Conservation (phyloP, 53 echinoderm and acorn worm genomes). For the Paelopatides confundens region DNA sequence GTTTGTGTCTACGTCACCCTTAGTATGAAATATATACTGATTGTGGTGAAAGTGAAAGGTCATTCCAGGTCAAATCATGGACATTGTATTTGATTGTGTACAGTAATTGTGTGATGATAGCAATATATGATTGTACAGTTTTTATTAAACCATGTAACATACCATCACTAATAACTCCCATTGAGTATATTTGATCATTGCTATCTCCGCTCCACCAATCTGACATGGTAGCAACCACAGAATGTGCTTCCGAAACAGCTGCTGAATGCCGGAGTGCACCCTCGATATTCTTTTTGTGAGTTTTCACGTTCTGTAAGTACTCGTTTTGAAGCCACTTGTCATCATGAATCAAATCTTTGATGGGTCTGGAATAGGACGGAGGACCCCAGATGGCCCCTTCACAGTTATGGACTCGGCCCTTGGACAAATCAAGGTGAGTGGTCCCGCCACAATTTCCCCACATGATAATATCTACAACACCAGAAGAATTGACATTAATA, state of each 20-base stretch:
- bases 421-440: constrained; percentile 72
- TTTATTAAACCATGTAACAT: too few relatives aligned
- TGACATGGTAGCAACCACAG: constrained; percentile 75
- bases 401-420: constrained; percentile 84
- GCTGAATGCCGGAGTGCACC: constrained; percentile 70
- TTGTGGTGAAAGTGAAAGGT: too few relatives aligned
- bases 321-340: constrained; percentile 96
- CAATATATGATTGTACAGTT: too few relatives aligned
- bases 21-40: too few relatives aligned
- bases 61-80: too few relatives aligned
- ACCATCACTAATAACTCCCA: constrained; percentile 96
- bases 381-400: constrained; percentile 99
- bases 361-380: constrained; percentile 84
- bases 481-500: constrained; percentile 87
- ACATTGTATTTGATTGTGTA: too few relatives aligned
- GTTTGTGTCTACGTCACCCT: too few relatives aligned
- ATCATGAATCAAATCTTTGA: constrained; percentile 94
- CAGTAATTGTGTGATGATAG: too few relatives aligned
- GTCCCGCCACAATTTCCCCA: constrained; percentile 95
- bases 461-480: constrained; percentile 80
- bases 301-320: constrained; percentile 73
- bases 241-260: constrained; percentile 82
- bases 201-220: constrained; percentile 93
- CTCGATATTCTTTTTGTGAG: constrained; percentile 66
- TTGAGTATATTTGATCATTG: constrained; percentile 75